These are phyloP conservation scores for Sinocyclocheilus maitianheensis DNA, from an alignment of 2,113 vertebrate species.

Conservation along the genomic window DNA sequence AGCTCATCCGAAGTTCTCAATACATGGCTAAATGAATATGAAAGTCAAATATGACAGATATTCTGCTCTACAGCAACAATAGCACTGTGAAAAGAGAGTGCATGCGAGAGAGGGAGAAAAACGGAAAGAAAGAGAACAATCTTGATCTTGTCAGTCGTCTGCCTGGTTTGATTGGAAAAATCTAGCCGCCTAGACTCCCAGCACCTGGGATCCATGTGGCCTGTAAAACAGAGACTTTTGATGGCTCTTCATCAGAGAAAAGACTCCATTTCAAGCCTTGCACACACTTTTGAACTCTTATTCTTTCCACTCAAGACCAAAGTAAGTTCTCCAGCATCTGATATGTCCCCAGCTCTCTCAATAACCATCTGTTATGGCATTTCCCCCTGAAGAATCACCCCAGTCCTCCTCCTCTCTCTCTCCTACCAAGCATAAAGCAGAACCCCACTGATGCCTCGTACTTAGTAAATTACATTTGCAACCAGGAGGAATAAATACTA, in stretches of 20 bases:
- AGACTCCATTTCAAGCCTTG: slow-evolving; percentile 25
- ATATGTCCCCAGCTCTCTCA: slow-evolving; percentile 37
- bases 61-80: slow-evolving; percentile 16
- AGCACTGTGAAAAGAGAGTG: neutral
- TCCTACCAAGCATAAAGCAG: slow-evolving; percentile 60
- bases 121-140: slow-evolving; percentile 33
- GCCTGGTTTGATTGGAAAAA: slow-evolving; percentile 38
- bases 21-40: slow-evolving; percentile 4
- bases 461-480: slow-evolving; percentile 79
- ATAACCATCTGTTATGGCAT: slow-evolving; percentile 23
- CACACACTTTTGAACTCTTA: slow-evolving; percentile 14
- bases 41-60: slow-evolving; percentile 33
- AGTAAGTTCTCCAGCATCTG: slow-evolving; percentile 26
- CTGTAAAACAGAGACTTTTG: slow-evolving; percentile 30
- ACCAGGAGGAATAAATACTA: slow-evolving; percentile 78
- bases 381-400: slow-evolving; percentile 54
- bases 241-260: slow-evolving; percentile 39
- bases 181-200: slow-evolving; percentile 21
- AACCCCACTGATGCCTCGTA: slow-evolving; percentile 69
- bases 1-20: slow-evolving; percentile 17
- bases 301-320: slow-evolving; percentile 31
- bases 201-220: slow-evolving; percentile 25
- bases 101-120: neutral
- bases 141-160: slow-evolving; percentile 39
- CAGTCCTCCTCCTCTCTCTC: slow-evolving; percentile 56